Base-by-base conservation (phyloP, 30 jellyfish, hydroid and myxozoan species). In the Nemopilema nomurai region DNA sequence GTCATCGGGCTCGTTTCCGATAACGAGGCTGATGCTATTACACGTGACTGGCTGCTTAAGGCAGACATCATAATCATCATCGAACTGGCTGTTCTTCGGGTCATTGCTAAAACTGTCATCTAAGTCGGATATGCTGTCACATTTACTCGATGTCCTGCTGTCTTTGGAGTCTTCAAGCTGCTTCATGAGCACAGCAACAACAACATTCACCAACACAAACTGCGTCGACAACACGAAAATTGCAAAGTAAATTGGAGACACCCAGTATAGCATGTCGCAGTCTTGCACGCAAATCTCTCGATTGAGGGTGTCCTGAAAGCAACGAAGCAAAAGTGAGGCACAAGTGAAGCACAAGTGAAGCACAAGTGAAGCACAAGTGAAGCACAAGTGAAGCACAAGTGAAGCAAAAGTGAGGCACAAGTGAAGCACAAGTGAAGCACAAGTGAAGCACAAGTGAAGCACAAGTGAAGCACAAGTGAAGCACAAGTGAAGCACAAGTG, bases 161-260 rank as follows among this genome's bases (percentile, higher is more conserved):
- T 86, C 95, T 72, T 94, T 94, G 4, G 97, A 83, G 67, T 94
- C 99, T 71, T 94, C 99, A 0, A 94, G 86, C 64, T 94, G 99
- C 84, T 94, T 94, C 99, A 94, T 94, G 25, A 94, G 81, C 16
- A 94, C 99, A 67, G 99, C 99, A 28, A 94, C 99, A 51, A 94
- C 99, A 30, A 94, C 99, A 77, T 94, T 94, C 20, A 94, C 99
- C 33, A 94, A 83, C 20, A 94, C 99, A 71, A 94, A 94, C 84
- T 94, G 99, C 63, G 99, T 90, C 18, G 97, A 89, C 71, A 94
- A 74, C 32, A 94, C 99, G 75, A 94, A 94, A 18, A 90, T 72
- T 1, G 99, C 97, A 73, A 89, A 94, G 74, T 94, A 94, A 1
- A 94, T 62, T 1, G 99, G 99, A n/a, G 99, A 75, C 27, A 94